phyloP scores from a whole-genome alignment of 1,140 invertebrate species.

The Drosophila oshimai region DNA sequence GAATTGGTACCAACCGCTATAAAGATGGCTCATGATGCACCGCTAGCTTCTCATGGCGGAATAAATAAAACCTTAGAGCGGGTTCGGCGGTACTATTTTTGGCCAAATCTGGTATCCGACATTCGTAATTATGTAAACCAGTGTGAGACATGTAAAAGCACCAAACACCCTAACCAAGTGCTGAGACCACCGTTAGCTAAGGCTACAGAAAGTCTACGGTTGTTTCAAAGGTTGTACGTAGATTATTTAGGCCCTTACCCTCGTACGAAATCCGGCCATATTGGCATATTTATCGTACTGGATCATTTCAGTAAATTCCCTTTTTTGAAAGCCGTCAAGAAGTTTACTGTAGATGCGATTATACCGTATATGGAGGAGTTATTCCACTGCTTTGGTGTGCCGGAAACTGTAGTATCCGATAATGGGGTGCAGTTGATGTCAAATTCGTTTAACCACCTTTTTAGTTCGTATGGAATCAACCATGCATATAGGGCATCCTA shows the following conservation, averaged over 20 bases:
- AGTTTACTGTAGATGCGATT: conserved; percentile 8
- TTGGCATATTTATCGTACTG: conserved; percentile 18
- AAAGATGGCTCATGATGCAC: neutral
- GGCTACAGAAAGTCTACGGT: neutral
- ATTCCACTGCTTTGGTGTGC: conserved; percentile 22
- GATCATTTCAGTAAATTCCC: conserved; percentile 32
- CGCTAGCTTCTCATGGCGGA: neutral
- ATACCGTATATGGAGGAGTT: conserved; percentile 4
- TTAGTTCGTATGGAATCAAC: neutral
- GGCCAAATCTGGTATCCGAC: conserved; percentile 14
- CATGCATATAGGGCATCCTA: conserved; percentile 7
- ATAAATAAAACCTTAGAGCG: conserved; percentile 12
- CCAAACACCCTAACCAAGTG: conserved; percentile 2
- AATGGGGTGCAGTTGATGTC: conserved; percentile 30
- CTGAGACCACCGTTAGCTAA: conserved; percentile 17
- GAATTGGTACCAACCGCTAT: neutral
- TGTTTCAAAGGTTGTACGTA: conserved; percentile 19
- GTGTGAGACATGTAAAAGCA: conserved; percentile 13
- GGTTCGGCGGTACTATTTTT: neutral
- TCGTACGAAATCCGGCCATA: conserved; percentile 8
- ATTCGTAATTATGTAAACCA: neutral
- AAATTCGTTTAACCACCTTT: neutral
- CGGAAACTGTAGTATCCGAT: conserved; percentile 20
- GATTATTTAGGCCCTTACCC: conserved; percentile 35
- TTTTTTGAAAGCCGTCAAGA: conserved; percentile 26